A percentile compares a stretch with the other conserved stretches of the same genome.
phyloP scores from a whole-genome alignment of 2,888 invertebrate species.

The Flabesymbios commensalis region DNA sequence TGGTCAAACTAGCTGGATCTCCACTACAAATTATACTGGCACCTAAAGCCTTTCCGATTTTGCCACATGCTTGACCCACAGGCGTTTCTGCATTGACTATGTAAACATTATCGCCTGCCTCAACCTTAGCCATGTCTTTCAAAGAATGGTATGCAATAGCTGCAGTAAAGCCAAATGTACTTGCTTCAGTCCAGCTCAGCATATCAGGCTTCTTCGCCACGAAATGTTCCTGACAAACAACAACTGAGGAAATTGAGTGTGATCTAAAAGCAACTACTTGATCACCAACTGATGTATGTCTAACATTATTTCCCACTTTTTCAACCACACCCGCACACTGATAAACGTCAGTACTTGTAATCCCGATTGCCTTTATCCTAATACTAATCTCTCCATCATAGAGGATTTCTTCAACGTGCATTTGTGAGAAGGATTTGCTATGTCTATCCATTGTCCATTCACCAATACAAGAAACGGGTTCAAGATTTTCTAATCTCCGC shows the following conservation, averaged over 20 bases:
- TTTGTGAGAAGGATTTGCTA: no score
- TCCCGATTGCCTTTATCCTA: background rate
- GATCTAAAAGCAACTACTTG: constrained; percentile 3
- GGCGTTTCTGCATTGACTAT: background rate
- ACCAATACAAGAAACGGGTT: no score
- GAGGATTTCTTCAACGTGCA: no score
- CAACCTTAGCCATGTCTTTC: background rate
- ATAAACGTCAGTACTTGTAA: background rate
- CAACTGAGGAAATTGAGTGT: background rate
- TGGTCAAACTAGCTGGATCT: background rate
- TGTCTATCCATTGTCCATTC: no score
- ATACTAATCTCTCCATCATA: no score
- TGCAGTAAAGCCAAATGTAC: background rate
- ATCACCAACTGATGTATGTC: background rate
- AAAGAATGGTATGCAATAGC: background rate
- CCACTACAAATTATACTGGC: background rate
- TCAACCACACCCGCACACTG: constrained; percentile 8
- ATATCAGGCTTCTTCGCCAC: background rate
- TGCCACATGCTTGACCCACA: background rate
- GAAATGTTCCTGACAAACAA: background rate
- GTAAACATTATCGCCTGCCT: background rate
- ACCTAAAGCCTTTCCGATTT: background rate
- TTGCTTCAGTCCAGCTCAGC: background rate
- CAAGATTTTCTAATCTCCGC: no score
- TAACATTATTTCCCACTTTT: background rate